These are phyloP conservation scores for Alentia gelatinosa DNA, from an alignment of 2,888 invertebrate species.

Conservation along the genomic window DNA sequence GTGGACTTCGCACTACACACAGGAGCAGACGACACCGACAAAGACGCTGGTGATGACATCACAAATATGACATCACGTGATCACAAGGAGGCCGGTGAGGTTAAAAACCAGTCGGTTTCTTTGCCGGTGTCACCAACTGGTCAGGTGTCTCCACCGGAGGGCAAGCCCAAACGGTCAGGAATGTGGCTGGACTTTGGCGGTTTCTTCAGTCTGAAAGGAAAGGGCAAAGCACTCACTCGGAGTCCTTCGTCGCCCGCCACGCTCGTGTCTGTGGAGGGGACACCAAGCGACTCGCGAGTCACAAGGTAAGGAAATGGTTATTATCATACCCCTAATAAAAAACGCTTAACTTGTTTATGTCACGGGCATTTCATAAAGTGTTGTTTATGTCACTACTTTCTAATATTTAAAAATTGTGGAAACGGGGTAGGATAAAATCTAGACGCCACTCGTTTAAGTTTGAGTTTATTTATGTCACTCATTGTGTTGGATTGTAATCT, in stretches of 20 bases:
- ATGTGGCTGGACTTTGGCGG: constrained; percentile 42
- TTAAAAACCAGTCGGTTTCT: background rate
- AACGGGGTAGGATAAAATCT: too few species aligned
- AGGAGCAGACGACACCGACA: too few species aligned
- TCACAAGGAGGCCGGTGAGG: background rate
- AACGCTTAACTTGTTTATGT: too few species aligned
- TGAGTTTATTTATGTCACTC: too few species aligned
- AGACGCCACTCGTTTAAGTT: too few species aligned
- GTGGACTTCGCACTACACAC: too few species aligned
- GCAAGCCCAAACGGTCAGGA: background rate
- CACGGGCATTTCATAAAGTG: too few species aligned
- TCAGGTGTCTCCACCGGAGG: background rate
- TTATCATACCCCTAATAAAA: too few species aligned
- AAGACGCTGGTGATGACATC: background rate
- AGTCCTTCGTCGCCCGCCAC: constrained; percentile 55
- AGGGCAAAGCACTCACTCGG: background rate
- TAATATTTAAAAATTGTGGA: too few species aligned
- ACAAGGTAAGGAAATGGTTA: background rate
- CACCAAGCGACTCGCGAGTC: background rate
- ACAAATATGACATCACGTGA: background rate
- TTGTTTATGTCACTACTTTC: too few species aligned
- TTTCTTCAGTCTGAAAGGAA: constrained; percentile 25
- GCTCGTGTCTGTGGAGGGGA: constrained; percentile 13
- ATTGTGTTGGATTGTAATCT: too few species aligned
- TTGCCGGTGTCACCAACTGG: background rate